Evolutionary conservation across 2,888 invertebrate genomes (phyloP), one percentile per base, ranked within the genome.

Genomic region (Aelia acuminata): DNA sequence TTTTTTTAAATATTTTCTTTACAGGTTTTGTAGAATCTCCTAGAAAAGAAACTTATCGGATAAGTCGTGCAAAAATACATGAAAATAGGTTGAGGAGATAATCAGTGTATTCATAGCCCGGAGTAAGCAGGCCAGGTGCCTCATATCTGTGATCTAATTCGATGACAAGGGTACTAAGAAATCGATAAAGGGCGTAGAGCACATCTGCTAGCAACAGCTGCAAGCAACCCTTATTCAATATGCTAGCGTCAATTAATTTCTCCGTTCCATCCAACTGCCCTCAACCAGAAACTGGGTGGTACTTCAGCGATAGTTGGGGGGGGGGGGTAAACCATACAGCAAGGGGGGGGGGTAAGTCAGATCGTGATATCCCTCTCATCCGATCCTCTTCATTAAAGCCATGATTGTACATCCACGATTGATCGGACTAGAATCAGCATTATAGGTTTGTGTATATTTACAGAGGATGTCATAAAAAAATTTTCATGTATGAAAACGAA

Each of bases 81-180:
- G 26, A 26, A 26, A 26, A 26, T 26, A 10, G 3, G 11, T 2
- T 26, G n/a, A 0, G 26, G 57, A 13, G 57, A 57, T 13, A 57
- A 57, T 57, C 57, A 57, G 57, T 57, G 57, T 26, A 57, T 57
- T 22, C 57, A 26, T 26, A 26, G 11, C 11, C n/a, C 1, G 57
- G 22, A 26, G 0, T 20, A 20, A 18, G 75, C 20, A 10, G 75
- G n/a, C 80, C 80, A 80, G 80, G 80, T 80, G 80, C 80, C n/a
- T 43, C 35, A 80, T 80, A 80, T 80, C 80, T 80, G 43, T 22
- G 80, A 80, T 80, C 80, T 80, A 80, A 80, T 80, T 43, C 80
- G 80, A 80, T 80, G 80, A 80, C 80, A 80, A n/a, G 80, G 43
- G 80, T 80, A 43, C 39, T 39, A 80, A 80, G 80, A 80, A 80